Base-by-base conservation (phyloP, 2,797 vertebrate genomes). In the Melanotaenia parkinsoni region DNA sequence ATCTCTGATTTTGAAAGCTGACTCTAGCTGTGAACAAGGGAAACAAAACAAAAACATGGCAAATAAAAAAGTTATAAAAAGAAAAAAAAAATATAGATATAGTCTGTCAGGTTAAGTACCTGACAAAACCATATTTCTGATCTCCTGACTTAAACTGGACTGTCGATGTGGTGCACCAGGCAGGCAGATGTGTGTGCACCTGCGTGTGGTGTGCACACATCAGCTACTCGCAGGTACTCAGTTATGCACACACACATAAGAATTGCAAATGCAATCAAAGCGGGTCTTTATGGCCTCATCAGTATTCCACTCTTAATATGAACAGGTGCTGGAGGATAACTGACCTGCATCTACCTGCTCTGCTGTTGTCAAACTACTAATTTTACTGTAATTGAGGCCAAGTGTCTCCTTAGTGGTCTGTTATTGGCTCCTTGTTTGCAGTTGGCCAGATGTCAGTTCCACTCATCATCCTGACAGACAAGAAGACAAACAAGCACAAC, bases 231-330 rank as follows among this genome's bases (percentile, higher is more conserved):
- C 18, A 54, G 51, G 63, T 51, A 32, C 69, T 26, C 26, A 56
- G 35, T 47, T 50, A 62, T 50, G 24, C 40, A 22, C 28, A 51
- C n/a, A 58, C 51, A 82, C 33, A 70, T 32, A 81, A 60, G 85
- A 90, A 86, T 87, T 90, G 86, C 84, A 91, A 91, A 91, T 93
- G 88, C 89, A 91, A 90, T 92, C 88, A 91, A 66, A 72, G 71
- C 72, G 40, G 40, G 10, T 81, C 71, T 62, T 53, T 22, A 6
- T 8, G 18, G 63, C 58, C 85, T 90, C 86, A 88, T 90, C 87
- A 83, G 70, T 75, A 83, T 82, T 86, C 83, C 71, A 73, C 82
- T 76, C 69, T 71, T 67, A 82, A 81, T 58, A 72, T 11, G 74
- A 89, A 68, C 89, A 91, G 90, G 82, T 92, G 91, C 79, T 77